Conservation (phyloP, 2,113 vertebrate genomes). For the Bubalus kerabau region DNA sequence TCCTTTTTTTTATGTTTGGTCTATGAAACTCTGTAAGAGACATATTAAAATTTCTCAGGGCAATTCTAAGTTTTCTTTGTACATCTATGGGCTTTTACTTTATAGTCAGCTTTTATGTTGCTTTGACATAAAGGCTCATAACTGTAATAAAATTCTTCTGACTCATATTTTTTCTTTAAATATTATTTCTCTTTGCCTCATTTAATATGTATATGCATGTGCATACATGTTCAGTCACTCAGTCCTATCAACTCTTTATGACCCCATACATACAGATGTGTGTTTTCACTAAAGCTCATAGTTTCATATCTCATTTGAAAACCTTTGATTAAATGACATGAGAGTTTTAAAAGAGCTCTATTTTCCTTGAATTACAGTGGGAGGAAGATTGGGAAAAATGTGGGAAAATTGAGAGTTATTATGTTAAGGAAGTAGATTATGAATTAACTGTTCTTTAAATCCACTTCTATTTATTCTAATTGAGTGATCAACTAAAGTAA, state of each 20-base stretch:
- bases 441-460: neutral
- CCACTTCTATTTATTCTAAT: neutral
- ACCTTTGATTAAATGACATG: neutral
- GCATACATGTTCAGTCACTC: neutral
- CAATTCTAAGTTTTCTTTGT: neutral
- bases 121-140: neutral
- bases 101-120: neutral
- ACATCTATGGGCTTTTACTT: neutral
- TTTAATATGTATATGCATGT: neutral
- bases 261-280: neutral
- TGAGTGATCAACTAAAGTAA: neutral
- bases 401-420: neutral
- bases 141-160: neutral
- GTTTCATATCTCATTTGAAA: neutral
- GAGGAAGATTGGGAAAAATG: neutral
- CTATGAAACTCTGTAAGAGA: neutral
- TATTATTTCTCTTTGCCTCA: neutral
- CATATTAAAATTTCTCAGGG: neutral
- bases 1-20: neutral
- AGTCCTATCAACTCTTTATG: neutral
- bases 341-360: neutral
- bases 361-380: neutral
- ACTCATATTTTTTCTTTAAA: neutral
- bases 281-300: neutral
- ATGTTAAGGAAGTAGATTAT: neutral